Conservation (phyloP, 2,888 invertebrate genomes). For the Chymomyza amoena region DNA sequence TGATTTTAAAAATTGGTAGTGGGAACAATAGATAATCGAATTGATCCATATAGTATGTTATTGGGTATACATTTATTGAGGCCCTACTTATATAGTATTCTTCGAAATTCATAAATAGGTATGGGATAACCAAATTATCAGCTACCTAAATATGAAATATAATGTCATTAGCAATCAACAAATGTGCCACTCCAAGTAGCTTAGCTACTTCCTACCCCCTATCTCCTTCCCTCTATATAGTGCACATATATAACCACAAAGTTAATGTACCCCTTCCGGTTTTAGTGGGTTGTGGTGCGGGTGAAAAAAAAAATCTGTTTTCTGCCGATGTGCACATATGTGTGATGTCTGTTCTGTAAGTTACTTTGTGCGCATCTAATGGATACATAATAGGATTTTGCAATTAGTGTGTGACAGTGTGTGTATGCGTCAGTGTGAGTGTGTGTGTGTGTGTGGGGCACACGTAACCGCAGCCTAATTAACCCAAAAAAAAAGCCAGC, state of each 20-base stretch:
- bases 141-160: neutral
- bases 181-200: neutral
- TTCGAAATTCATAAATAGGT: too few relatives aligned
- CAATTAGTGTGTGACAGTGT: constrained; percentile 56
- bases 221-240: neutral
- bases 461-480: constrained; percentile 66
- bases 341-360: constrained; percentile 13
- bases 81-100: too few relatives aligned
- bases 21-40: too few relatives aligned
- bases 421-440: constrained; percentile 25
- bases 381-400: constrained; percentile 75
- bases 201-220: neutral
- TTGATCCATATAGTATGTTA: too few relatives aligned
- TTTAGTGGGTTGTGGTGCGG: neutral
- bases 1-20: too few relatives aligned
- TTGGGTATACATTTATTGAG: too few relatives aligned
- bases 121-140: neutral
- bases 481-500: constrained; percentile 53
- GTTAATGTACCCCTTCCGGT: neutral
- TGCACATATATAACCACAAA: neutral
- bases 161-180: neutral
- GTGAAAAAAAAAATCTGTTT: neutral
- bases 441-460: constrained; percentile 31
- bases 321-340: neutral
- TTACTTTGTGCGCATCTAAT: constrained; percentile 66